Percentiles rank a stretch among this genome's conserved stretches.
Conservation (phyloP, 2,797 vertebrate species). For the Loriculus beryllinus region DNA sequence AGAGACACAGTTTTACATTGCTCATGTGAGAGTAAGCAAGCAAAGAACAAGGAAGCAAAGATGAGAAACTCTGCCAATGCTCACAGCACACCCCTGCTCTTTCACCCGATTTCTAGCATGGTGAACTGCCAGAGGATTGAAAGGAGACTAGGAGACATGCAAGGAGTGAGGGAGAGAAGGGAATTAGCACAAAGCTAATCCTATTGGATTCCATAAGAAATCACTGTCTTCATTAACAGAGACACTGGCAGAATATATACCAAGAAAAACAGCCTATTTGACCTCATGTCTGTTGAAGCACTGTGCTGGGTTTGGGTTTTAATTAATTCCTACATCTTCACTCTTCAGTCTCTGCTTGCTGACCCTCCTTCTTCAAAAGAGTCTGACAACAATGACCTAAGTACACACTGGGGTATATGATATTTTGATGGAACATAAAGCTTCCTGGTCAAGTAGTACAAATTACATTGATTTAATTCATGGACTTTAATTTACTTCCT, state of each 20-base stretch:
- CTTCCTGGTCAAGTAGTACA: background rate
- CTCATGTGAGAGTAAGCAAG: background rate
- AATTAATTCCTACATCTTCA: background rate
- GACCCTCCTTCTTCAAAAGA: background rate
- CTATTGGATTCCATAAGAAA: background rate
- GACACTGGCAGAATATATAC: background rate
- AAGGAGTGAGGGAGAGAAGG: background rate
- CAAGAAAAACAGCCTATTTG: background rate
- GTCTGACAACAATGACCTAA: background rate
- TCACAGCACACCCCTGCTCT: background rate
- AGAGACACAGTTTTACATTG: accelerated
- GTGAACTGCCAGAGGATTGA: background rate
- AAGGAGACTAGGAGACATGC: background rate
- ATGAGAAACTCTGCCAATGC: background rate
- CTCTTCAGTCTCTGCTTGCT: background rate
- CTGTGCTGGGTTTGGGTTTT: background rate
- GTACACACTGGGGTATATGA: background rate
- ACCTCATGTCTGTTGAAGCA: background rate
- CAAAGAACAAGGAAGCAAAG: background rate
- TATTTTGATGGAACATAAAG: background rate
- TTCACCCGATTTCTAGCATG: background rate
- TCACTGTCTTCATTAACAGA: background rate
- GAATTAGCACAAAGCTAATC: background rate
- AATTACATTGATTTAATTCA: background rate
- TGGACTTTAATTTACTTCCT: conserved; percentile 47